These are phyloP conservation scores for Brachionus asplanchnoidis DNA, from an alignment of 1,140 invertebrate genomes.

Conservation along the genomic window DNA sequence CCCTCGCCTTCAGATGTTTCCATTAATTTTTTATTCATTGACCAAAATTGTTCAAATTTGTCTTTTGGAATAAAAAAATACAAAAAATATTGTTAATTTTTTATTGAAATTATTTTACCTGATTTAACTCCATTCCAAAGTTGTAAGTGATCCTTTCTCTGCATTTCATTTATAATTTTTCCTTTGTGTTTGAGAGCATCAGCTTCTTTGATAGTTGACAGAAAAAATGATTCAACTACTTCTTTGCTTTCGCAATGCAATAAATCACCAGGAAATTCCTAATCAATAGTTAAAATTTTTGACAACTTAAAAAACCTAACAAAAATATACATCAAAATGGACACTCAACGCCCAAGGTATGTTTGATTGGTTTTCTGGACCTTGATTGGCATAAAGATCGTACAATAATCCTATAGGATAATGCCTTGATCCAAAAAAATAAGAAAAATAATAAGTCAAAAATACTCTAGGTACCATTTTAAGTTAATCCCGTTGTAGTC, in stretches of 20 bases:
- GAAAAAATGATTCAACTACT: conserved; percentile 82
- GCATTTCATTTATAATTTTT: conserved; percentile 86
- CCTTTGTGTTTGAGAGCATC: conserved; percentile 89
- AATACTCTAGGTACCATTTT: conserved; percentile 67
- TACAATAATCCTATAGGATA: conserved; percentile 90
- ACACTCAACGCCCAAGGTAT: conserved; percentile 88
- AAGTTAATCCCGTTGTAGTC: conserved; percentile 84
- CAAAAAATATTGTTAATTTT: conserved; percentile 47
- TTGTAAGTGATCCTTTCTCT: conserved; percentile 93
- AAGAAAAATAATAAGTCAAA: not conserved
- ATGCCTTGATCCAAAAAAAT: conserved; percentile 62
- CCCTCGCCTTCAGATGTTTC: conserved; percentile 62
- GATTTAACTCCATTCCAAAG: conserved; percentile 91
- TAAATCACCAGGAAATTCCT: conserved; percentile 60
- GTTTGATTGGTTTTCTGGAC: conserved; percentile 54
- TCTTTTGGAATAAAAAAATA: conserved; percentile 60
- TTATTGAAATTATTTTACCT: conserved; percentile 64
- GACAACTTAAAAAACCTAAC: not conserved
- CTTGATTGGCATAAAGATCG: conserved; percentile 71
- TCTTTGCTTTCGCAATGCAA: conserved; percentile 66
- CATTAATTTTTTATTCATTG: conserved; percentile 89
- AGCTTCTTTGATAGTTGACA: conserved; percentile 93
- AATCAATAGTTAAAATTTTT: conserved; percentile 6
- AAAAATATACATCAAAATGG: conserved; percentile 72
- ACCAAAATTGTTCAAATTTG: conserved; percentile 99